Evolutionary conservation across 2,888 invertebrate species (phyloP).

Genomic region (Brachylomia viminalis): DNA sequence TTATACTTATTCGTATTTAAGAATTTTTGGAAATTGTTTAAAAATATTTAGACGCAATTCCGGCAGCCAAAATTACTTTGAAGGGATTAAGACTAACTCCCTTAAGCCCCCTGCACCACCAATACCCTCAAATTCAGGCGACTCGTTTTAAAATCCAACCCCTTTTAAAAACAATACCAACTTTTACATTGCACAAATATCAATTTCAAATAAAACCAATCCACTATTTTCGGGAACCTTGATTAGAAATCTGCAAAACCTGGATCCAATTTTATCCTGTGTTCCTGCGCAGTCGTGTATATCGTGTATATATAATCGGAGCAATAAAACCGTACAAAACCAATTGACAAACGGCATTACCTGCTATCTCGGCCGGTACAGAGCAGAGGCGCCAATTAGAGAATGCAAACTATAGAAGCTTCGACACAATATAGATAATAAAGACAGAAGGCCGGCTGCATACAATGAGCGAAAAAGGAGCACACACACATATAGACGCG

Average conservation of each 20-base stretch:
- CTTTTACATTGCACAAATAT: not conserved
- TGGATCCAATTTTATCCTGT: conserved; percentile 25
- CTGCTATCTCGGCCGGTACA: conserved; percentile 61
- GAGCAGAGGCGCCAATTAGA: conserved; percentile 72
- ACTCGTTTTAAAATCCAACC: too few relatives aligned
- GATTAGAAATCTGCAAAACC: conserved; percentile 26
- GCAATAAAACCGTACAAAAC: conserved; percentile 58
- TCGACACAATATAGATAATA: not conserved
- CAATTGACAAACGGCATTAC: conserved; percentile 64
- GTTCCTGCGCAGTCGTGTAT: conserved; percentile 21
- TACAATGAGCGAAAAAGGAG: not conserved
- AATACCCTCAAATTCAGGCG: too few relatives aligned
- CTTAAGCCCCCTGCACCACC: too few relatives aligned
- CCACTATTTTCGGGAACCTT: conserved; percentile 18
- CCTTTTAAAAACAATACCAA: not conserved
- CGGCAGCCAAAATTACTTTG: too few relatives aligned
- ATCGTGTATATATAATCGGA: conserved; percentile 53
- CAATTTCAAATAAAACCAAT: conserved; percentile 20
- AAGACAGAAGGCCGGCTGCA: conserved; percentile 20
- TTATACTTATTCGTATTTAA: too few relatives aligned
- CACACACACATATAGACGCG: not conserved
- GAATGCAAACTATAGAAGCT: conserved; percentile 68
- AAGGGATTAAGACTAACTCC: too few relatives aligned
- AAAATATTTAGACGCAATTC: too few relatives aligned
- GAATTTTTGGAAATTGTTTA: too few relatives aligned